Conservation (phyloP, 2,113 vertebrate species). For the Rhea pennata region DNA sequence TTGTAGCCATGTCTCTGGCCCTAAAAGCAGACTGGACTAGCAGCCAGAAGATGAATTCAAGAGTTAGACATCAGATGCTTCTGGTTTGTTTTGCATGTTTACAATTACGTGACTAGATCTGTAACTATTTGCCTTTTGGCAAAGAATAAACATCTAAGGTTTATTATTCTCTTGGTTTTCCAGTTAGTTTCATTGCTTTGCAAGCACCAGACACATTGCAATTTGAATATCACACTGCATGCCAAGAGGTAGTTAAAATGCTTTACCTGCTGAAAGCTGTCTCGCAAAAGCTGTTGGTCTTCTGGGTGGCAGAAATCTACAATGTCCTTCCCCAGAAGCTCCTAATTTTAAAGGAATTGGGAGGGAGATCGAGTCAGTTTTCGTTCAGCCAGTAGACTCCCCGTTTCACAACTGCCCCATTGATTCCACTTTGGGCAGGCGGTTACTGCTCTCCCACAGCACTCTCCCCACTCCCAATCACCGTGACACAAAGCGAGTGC, state of each 20-base stretch:
- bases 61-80: slow-evolving; percentile 21
- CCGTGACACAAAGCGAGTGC: background rate
- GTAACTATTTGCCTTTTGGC: background rate
- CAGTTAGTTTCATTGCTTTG: background rate
- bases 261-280: slow-evolving; percentile 95
- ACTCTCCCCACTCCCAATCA: background rate
- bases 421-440: background rate
- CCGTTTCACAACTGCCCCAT: background rate
- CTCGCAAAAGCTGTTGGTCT: slow-evolving; percentile 91
- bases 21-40: slow-evolving; percentile 14
- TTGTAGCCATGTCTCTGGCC: slow-evolving; percentile 45
- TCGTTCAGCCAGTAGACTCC: background rate
- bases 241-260: background rate
- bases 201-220: background rate
- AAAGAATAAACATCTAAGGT: background rate
- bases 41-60: slow-evolving; percentile 36
- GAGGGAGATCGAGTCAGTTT: background rate
- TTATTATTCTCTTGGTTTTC: background rate
- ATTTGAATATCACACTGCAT: background rate
- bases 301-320: slow-evolving; percentile 94
- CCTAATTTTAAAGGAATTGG: slow-evolving; percentile 73
- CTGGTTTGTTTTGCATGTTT: background rate
- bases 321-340: slow-evolving; percentile 93
- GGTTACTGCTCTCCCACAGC: background rate
- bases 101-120: background rate